phyloP scores from a whole-genome alignment of 2,797 vertebrate species.

The Sebastes diaconus region DNA sequence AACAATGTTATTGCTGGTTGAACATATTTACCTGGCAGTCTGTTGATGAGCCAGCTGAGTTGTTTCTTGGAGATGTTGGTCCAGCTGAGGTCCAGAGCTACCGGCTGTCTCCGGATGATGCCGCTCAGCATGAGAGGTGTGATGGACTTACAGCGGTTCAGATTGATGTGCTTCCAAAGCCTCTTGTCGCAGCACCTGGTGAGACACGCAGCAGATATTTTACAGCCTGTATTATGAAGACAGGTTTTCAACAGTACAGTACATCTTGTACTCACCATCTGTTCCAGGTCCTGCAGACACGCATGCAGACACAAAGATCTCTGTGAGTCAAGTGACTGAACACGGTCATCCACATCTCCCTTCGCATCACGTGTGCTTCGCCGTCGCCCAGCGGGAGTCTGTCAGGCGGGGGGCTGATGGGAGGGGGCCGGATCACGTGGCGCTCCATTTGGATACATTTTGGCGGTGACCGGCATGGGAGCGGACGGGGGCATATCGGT shows the following conservation, averaged over 20 bases:
- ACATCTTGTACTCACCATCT: constrained; percentile 88
- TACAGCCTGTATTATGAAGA: not conserved
- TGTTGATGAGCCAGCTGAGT: constrained; percentile 97
- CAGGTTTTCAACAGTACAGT: not conserved
- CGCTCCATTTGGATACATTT: constrained; percentile 96
- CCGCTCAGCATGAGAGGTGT: constrained; percentile 96
- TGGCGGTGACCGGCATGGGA: constrained; percentile 89
- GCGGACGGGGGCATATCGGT: constrained; percentile 85
- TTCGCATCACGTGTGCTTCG: constrained; percentile 89
- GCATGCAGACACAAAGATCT: constrained; percentile 96
- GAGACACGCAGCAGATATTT: constrained; percentile 52
- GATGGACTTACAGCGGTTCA: constrained; percentile 96
- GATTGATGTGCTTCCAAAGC: constrained; percentile 93
- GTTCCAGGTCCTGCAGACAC: constrained; percentile 98
- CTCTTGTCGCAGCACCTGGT: constrained; percentile 94
- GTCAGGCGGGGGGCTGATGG: constrained; percentile 96
- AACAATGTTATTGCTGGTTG: not conserved
- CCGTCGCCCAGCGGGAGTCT: constrained; percentile 88
- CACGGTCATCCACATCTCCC: constrained; percentile 95
- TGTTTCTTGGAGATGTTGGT: constrained; percentile 99
- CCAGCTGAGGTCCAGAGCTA: constrained; percentile 95
- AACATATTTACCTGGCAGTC: constrained; percentile 88
- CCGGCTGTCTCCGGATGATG: constrained; percentile 94
- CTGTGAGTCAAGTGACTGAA: constrained; percentile 92
- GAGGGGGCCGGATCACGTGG: constrained; percentile 94